Evolutionary conservation across 2,113 vertebrate species (phyloP), one percentile per base, ranked within the genome.

Genomic region (Egretta garzetta): DNA sequence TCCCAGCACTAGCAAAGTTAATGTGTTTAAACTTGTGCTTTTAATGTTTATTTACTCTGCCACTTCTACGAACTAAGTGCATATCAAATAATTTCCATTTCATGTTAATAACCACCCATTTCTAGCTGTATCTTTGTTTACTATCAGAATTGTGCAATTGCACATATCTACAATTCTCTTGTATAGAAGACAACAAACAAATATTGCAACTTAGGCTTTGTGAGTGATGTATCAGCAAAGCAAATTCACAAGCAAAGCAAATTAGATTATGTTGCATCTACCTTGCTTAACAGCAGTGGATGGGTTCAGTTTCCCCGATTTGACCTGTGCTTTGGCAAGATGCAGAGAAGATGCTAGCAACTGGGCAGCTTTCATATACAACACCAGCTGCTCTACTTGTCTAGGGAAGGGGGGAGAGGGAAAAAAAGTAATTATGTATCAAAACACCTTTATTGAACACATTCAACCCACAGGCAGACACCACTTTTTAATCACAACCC

Each of bases 321-420:
- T 99, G 91, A 99, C 99, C 98, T 99, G 99, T 70, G 99, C 99
- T 98, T 99, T 99, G 96, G 99, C 99, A 84, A 99, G 98, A 92
- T 99, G 99, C 94, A 99, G 98, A 63, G 99, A 99, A 17, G 99
- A 99, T 2, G 99, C 99, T 17, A 99, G 96, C 53, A 99, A 98
- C 97, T 99, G 99, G 23, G 99, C 99, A 2, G 99, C 99, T 97
- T 99, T 99, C 99, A 99, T 99, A 88, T 99, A 99, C 56, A 99
- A 97, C 86, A 99, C 99, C 98, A 99, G 96, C 98, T 99, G 99
- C 90, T 99, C 99, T 89, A 99, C 99, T 97, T 99, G 99, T 97
- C 99, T 99, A 37, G 53, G 30, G 53, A 89, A 97, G 41, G 16
- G 16, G 2, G 0, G 2, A 27, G 20, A 8, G 21, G 24, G 45